phyloP scores from a whole-genome alignment of 2,113 vertebrate genomes.

The Takifugu bimaculatus region DNA sequence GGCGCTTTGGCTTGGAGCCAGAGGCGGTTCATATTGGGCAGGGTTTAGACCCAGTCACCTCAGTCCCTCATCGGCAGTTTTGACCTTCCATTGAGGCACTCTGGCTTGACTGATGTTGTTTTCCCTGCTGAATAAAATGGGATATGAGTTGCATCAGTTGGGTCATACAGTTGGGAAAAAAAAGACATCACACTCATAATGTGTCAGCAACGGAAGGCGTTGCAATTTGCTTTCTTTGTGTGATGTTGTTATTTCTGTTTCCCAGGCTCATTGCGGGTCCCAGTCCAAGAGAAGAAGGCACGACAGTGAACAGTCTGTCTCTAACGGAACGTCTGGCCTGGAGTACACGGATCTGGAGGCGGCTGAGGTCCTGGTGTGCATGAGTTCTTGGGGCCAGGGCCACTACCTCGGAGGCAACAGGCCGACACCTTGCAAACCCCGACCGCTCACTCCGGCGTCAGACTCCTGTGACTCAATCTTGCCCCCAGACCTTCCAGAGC shows the following conservation, averaged over 20 bases:
- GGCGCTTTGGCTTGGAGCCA: slow-evolving; percentile 56
- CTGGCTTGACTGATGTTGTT: slow-evolving; percentile 22
- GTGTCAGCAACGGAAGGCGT: not conserved
- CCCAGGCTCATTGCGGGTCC: slow-evolving; percentile 76
- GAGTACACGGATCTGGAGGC: slow-evolving; percentile 96
- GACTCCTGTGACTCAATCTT: slow-evolving; percentile 87
- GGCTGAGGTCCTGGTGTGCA: slow-evolving; percentile 90
- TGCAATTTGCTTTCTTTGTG: not conserved
- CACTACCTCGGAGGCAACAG: slow-evolving; percentile 63
- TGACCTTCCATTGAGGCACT: slow-evolving; percentile 7
- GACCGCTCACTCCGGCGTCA: slow-evolving; percentile 92
- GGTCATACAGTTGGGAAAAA: not conserved
- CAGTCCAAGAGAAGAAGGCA: slow-evolving; percentile 82
- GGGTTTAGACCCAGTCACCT: slow-evolving; percentile 54
- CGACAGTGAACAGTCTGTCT: slow-evolving; percentile 81
- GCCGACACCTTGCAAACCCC: slow-evolving; percentile 68
- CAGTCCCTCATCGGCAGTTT: slow-evolving; percentile 14
- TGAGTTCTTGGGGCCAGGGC: slow-evolving; percentile 94
- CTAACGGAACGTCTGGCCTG: slow-evolving; percentile 68
- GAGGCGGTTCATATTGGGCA: slow-evolving; percentile 49
- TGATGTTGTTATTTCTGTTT: slow-evolving; percentile 5
- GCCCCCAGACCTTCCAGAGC: slow-evolving; percentile 69
- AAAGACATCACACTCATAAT: not conserved
- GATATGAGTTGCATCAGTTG: not conserved
- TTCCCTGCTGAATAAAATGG: not conserved